phyloP scores from a whole-genome alignment of 2,888 invertebrate species.

The Parnassius orleans region DNA sequence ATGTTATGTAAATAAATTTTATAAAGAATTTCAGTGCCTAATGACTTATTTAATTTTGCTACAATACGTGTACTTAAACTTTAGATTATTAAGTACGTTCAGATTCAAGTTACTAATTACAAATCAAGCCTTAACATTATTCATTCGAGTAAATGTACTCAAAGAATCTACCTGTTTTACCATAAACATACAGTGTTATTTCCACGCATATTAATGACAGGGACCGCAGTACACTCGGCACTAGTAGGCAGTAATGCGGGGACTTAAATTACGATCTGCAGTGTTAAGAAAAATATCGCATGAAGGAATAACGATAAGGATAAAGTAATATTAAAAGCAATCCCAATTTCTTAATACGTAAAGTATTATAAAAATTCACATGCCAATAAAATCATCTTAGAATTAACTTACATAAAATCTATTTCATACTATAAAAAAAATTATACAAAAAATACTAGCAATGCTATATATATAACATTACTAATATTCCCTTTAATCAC shows the following conservation, averaged over 20 bases:
- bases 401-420: no score
- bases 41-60: neutral
- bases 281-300: slow-evolving; percentile 16
- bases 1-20: no score
- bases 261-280: slow-evolving; percentile 12
- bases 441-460: no score
- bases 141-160: slow-evolving; percentile 24
- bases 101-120: slow-evolving; percentile 16
- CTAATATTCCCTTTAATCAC: no score
- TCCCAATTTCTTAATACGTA: neutral
- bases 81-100: slow-evolving; percentile 6
- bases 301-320: slow-evolving; percentile 4
- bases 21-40: neutral
- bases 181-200: slow-evolving; percentile 26
- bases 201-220: slow-evolving; percentile 28
- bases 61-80: slow-evolving; percentile 9
- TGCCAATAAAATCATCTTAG: no score
- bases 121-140: slow-evolving; percentile 20
- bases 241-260: slow-evolving; percentile 17
- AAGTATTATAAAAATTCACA: no score
- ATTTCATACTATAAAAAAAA: no score
- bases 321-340: neutral
- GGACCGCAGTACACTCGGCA: slow-evolving; percentile 10
- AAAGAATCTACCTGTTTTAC: slow-evolving; percentile 28
- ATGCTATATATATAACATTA: no score